phyloP scores from a whole-genome alignment of 1,140 invertebrate species.

The Drosophila ambigua region DNA sequence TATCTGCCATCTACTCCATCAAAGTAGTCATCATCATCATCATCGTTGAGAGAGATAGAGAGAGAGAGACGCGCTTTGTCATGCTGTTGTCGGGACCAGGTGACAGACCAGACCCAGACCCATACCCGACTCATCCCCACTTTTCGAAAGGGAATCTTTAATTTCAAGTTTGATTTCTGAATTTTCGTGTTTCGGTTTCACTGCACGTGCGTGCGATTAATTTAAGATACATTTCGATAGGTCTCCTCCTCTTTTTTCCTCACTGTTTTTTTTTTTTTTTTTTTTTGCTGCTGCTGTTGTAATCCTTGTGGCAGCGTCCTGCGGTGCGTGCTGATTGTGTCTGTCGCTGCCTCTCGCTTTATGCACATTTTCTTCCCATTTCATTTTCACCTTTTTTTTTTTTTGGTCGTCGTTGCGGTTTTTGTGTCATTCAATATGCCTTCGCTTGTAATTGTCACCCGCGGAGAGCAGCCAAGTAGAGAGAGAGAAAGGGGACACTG shows the following conservation, averaged over 20 bases:
- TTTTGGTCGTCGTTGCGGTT: conserved; percentile 39
- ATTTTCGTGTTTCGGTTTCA: conserved; percentile 45
- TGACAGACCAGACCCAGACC: conserved; percentile 14
- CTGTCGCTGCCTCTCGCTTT: conserved; percentile 17
- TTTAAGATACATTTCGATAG: conserved; percentile 42
- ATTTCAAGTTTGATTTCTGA: conserved; percentile 36
- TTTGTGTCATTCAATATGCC: conserved; percentile 59
- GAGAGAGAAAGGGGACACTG: conserved; percentile 8
- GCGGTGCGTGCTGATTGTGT: conserved; percentile 64
- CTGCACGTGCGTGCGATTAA: conserved; percentile 68
- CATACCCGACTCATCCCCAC: not conserved
- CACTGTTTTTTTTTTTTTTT: conserved; percentile 1
- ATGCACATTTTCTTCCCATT: conserved; percentile 41
- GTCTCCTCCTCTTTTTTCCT: conserved; percentile 5
- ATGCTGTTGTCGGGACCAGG: conserved; percentile 22
- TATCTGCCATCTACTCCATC: conserved; percentile 25
- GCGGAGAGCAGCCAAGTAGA: conserved; percentile 25
- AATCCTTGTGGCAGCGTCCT: conserved; percentile 63
- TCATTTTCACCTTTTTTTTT: conserved; percentile 36
- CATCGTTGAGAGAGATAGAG: too few relatives aligned
- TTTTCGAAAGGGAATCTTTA: conserved; percentile 20
- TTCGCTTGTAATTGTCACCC: conserved; percentile 63
- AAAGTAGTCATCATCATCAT: conserved; percentile 36
- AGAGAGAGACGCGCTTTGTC: conserved; percentile 32
- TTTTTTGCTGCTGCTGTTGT: conserved; percentile 26